A percentile compares a stretch with the other conserved stretches of the same genome.
These are phyloP conservation scores for Anseranas semipalmata DNA, from an alignment of 2,113 vertebrate species.

Conservation along the genomic window DNA sequence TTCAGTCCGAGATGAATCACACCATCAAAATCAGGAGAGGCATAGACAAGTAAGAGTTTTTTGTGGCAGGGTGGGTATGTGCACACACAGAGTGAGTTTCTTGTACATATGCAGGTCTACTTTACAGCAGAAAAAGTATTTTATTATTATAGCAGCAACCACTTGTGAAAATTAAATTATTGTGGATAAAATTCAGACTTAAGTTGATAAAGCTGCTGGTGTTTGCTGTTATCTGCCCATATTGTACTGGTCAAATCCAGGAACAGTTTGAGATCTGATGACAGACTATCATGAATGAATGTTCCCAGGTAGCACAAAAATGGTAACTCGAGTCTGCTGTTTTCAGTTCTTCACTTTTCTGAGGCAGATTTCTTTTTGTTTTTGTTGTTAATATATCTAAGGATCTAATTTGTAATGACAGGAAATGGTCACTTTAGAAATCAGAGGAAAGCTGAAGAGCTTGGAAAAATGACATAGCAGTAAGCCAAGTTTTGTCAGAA, in stretches of 20 bases:
- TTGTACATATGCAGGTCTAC: not conserved
- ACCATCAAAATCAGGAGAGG: not conserved
- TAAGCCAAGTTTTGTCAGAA: not conserved
- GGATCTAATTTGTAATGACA: not conserved
- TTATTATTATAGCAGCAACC: not conserved
- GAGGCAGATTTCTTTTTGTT: not conserved
- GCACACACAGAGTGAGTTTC: not conserved
- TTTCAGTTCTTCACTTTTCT: not conserved
- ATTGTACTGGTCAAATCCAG: not conserved
- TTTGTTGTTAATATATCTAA: not conserved
- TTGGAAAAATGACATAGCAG: not conserved
- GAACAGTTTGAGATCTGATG: not conserved
- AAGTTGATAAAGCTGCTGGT: not conserved
- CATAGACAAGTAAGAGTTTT: not conserved
- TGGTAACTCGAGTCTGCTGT: not conserved
- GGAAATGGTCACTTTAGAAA: constrained; percentile 20
- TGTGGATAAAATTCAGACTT: not conserved
- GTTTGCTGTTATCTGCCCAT: not conserved
- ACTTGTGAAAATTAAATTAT: not conserved
- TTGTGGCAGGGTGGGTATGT: not conserved
- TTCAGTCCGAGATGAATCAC: not conserved
- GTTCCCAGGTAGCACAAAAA: not conserved
- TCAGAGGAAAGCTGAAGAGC: not conserved
- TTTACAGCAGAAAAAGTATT: not conserved
- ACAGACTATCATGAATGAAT: too few species aligned